Percentiles rank a stretch among this genome's conserved stretches.
Conservation (phyloP, 2,113 vertebrate genomes). For the Narcine bancroftii region DNA sequence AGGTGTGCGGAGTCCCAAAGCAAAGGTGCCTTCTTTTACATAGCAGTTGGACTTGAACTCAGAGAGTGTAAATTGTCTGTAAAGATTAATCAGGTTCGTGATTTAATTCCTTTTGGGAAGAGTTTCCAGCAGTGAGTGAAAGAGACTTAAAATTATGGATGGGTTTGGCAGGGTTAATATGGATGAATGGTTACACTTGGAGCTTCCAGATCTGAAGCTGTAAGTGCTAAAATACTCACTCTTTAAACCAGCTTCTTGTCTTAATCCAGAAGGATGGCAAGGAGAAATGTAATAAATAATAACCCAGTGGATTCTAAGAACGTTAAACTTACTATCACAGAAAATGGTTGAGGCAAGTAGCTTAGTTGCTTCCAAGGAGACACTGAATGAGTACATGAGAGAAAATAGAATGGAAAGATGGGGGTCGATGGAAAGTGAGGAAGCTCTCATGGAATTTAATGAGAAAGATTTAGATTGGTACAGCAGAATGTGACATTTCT, state of each 20-base stretch:
- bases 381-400: not conserved
- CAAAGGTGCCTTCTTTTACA: not conserved
- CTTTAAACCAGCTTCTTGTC: no score
- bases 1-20: not conserved
- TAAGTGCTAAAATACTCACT: not conserved
- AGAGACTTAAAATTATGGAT: not conserved
- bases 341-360: not conserved
- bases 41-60: not conserved
- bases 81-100: not conserved
- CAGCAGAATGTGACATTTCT: not conserved
- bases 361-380: not conserved
- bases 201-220: not conserved
- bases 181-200: not conserved
- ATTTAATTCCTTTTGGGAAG: not conserved
- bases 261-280: no score
- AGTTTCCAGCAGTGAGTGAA: not conserved
- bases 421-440: not conserved
- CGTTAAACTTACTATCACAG: not conserved
- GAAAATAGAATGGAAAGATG: not conserved
- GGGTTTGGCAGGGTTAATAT: not conserved
- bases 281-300: no score
- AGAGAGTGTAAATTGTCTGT: not conserved
- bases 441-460: not conserved
- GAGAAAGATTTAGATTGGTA: not conserved
- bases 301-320: not conserved